These are phyloP conservation scores for Atractosteus spatula DNA, from an alignment of 2,113 vertebrate genomes.

Conservation along the genomic window DNA sequence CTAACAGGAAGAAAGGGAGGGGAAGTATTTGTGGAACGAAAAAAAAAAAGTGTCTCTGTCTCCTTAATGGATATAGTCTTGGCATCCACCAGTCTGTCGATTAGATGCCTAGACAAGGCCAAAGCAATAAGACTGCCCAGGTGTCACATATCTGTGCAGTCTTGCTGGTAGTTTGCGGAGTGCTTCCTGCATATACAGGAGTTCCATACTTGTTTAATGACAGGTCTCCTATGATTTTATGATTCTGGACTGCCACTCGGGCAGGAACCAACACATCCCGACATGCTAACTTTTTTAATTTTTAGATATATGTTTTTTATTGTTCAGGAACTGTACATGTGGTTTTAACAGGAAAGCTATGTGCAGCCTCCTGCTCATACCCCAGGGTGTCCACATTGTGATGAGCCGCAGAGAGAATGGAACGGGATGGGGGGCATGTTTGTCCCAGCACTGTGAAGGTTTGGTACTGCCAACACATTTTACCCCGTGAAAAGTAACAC, in stretches of 20 bases:
- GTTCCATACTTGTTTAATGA: conserved; percentile 34
- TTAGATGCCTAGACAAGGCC: conserved; percentile 21
- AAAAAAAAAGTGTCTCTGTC: conserved; percentile 53
- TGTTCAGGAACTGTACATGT: too few relatives aligned
- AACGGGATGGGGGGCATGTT: too few relatives aligned
- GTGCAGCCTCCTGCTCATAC: too few relatives aligned
- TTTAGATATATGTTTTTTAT: too few relatives aligned
- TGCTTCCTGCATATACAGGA: conserved; percentile 37
- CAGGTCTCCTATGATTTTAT: conserved; percentile 30
- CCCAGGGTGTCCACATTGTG: too few relatives aligned
- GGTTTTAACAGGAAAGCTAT: too few relatives aligned
- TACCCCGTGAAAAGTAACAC: too few relatives aligned
- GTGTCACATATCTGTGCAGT: conserved; percentile 53
- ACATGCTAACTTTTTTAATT: not conserved
- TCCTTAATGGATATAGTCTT: conserved; percentile 50
- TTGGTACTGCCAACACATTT: too few relatives aligned
- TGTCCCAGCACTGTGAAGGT: too few relatives aligned
- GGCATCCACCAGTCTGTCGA: conserved; percentile 39
- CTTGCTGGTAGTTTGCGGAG: conserved; percentile 36
- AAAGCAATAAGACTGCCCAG: conserved; percentile 39
- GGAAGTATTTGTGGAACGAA: conserved; percentile 11
- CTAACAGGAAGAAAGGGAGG: too few relatives aligned
- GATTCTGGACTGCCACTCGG: conserved; percentile 21
- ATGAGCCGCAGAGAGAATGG: too few relatives aligned
- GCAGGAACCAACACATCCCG: conserved; percentile 27